Conservation (phyloP, 2,113 vertebrate species). For the Pseudonaja textilis region DNA sequence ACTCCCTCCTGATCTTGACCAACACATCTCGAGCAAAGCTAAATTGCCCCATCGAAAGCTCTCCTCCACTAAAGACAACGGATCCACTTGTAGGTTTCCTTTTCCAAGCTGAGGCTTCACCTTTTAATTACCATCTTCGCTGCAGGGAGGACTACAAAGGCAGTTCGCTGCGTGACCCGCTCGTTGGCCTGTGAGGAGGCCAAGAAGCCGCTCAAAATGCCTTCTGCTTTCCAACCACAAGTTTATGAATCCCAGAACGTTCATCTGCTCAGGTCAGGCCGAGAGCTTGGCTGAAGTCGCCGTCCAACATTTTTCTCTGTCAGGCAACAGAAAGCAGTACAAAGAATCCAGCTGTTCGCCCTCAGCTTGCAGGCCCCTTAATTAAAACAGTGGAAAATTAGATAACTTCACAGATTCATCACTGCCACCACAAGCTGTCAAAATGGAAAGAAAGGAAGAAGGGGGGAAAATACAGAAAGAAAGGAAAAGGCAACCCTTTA, state of each 20-base stretch:
- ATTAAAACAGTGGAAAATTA: constrained; percentile 99
- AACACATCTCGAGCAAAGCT: neutral
- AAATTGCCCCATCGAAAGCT: constrained; percentile 1
- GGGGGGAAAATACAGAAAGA: too few species aligned
- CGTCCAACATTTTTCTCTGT: constrained; percentile 91
- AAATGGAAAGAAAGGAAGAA: constrained; percentile 38
- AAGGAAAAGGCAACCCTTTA: constrained; percentile 42
- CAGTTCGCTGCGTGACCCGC: constrained; percentile 63
- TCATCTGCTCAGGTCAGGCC: constrained; percentile 71
- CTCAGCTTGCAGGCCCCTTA: constrained; percentile 91
- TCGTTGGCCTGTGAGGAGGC: constrained; percentile 64
- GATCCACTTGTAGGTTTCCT: neutral
- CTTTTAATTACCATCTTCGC: constrained; percentile 55
- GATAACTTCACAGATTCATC: constrained; percentile 98
- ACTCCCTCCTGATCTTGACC: neutral
- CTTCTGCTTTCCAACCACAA: constrained; percentile 74
- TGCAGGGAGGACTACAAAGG: constrained; percentile 66
- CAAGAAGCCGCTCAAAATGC: constrained; percentile 65
- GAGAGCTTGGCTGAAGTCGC: constrained; percentile 81
- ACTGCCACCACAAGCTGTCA: constrained; percentile 89
- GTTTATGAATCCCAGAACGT: constrained; percentile 79
- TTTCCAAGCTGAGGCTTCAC: neutral
- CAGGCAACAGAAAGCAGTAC: constrained; percentile 90
- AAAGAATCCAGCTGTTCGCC: constrained; percentile 91
- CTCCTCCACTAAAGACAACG: constrained; percentile 26